phyloP scores from a whole-genome alignment of 2,113 vertebrate species.

The Rattus norvegicus region DNA sequence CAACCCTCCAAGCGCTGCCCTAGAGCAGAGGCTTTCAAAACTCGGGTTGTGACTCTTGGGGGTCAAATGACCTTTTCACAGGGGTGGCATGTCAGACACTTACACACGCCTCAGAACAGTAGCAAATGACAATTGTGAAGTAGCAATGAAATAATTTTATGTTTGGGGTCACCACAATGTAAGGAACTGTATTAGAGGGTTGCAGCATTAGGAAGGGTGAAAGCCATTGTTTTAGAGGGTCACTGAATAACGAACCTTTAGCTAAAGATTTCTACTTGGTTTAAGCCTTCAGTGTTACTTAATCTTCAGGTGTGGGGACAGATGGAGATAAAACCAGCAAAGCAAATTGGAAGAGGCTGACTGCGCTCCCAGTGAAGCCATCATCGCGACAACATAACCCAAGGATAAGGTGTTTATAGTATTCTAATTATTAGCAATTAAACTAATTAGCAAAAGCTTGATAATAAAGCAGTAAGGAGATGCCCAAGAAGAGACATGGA shows the following conservation, averaged over 20 bases:
- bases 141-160: neutral
- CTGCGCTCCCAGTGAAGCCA: neutral
- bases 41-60: neutral
- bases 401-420: neutral
- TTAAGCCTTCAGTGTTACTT: neutral
- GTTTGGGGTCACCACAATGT: neutral
- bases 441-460: conserved; percentile 44
- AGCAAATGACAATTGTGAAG: neutral
- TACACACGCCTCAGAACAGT: neutral
- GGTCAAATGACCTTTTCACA: neutral
- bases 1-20: neutral
- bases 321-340: neutral
- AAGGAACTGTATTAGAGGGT: neutral
- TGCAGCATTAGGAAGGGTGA: neutral
- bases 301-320: conserved; percentile 5
- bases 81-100: neutral
- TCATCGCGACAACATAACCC: neutral
- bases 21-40: neutral
- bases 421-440: conserved; percentile 29
- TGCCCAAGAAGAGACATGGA: neutral
- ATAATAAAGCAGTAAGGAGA: neutral
- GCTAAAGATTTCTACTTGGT: neutral
- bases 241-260: neutral
- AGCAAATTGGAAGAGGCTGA: neutral
- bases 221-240: neutral